Evolutionary conservation across 2,888 invertebrate genomes (phyloP).

Genomic region (Nomada fucata): DNA sequence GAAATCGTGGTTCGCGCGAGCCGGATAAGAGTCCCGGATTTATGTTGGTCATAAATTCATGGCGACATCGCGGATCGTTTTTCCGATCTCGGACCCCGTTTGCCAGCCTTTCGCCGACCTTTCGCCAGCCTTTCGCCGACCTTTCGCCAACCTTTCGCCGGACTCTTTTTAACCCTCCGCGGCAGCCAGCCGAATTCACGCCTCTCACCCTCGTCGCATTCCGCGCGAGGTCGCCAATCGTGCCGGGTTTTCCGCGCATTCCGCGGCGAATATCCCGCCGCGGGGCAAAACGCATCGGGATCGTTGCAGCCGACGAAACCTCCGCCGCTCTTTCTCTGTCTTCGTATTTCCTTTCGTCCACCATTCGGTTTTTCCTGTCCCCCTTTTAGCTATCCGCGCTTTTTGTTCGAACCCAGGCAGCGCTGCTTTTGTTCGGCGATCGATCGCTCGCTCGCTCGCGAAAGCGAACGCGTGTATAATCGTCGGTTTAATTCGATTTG

Average conservation of each 20-base stretch:
- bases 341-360: background rate
- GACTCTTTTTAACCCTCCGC: slow-evolving; percentile 43
- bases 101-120: slow-evolving; percentile 46
- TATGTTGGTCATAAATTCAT: slow-evolving; percentile 83
- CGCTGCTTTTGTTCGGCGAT: background rate
- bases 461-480: slow-evolving; percentile 49
- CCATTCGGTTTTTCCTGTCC: background rate
- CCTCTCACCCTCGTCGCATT: slow-evolving; percentile 46
- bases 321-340: background rate
- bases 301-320: background rate
- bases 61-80: slow-evolving; percentile 78
- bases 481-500: slow-evolving; percentile 51
- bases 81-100: slow-evolving; percentile 74
- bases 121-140: background rate
- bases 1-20: slow-evolving; percentile 63
- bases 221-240: slow-evolving; percentile 46
- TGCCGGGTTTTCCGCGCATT: slow-evolving; percentile 25
- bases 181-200: slow-evolving; percentile 6
- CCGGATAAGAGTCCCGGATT: slow-evolving; percentile 73
- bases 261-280: background rate
- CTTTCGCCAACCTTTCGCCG: slow-evolving; percentile 27
- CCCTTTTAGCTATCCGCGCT: background rate
- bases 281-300: slow-evolving; percentile 8
- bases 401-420: background rate
- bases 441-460: slow-evolving; percentile 20